Percentiles rank a stretch among this genome's conserved stretches.
Evolutionary conservation across 2,888 invertebrate species (phyloP).

Genomic region (Apamea crenata): DNA sequence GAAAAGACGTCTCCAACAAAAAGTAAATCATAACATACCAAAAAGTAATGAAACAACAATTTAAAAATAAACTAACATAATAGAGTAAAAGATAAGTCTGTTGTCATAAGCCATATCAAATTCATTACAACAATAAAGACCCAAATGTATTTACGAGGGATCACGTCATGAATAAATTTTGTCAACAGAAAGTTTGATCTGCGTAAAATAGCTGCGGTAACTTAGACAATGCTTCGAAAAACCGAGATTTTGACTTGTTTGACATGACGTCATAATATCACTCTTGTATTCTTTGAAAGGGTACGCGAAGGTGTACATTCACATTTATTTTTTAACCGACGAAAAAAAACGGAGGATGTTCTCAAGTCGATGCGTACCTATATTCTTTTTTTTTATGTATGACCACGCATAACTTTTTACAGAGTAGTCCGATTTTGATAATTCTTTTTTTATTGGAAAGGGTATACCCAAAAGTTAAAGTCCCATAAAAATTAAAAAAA

Average conservation of each 20-base stretch:
- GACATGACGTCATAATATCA: background rate
- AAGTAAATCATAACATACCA: constrained; percentile 27
- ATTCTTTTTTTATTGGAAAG: too few relatives aligned
- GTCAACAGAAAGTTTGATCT: constrained; percentile 86
- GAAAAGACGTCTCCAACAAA: background rate
- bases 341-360: too few relatives aligned
- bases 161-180: constrained; percentile 90
- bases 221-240: constrained; percentile 82
- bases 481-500: too few relatives aligned
- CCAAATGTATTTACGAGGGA: constrained; percentile 90
- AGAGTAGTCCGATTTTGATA: too few relatives aligned
- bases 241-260: constrained; percentile 38
- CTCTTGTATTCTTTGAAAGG: background rate
- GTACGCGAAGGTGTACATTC: background rate
- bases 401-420: too few relatives aligned
- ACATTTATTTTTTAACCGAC: background rate
- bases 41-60: constrained; percentile 47
- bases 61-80: constrained; percentile 71
- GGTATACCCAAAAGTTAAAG: too few relatives aligned
- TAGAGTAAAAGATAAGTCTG: constrained; percentile 78
- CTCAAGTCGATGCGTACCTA: too few relatives aligned
- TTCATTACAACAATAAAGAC: constrained; percentile 90
- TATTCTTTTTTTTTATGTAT: too few relatives aligned
- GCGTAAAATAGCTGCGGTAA: constrained; percentile 86
- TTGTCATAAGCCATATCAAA: constrained; percentile 88